Evolutionary conservation across 2,888 invertebrate genomes (phyloP).

Genomic region (Acleris laterana): DNA sequence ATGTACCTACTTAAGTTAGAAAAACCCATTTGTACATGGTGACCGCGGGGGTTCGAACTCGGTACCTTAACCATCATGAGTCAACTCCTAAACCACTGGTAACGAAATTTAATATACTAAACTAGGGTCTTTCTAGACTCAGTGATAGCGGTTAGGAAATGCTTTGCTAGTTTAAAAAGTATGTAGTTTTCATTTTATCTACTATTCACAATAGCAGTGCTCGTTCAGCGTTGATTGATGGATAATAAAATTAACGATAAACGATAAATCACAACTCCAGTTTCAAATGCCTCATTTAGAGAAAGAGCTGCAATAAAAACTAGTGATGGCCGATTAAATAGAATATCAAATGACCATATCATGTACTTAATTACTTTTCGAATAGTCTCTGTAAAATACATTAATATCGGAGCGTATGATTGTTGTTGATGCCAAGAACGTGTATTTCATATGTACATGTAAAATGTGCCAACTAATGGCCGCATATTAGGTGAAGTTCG

Average conservation of each 20-base stretch:
- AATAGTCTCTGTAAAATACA: not conserved
- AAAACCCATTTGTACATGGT: too few species aligned
- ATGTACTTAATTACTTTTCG: not conserved
- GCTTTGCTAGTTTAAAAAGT: too few species aligned
- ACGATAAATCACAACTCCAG: slow-evolving; percentile 58
- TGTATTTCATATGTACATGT: not conserved
- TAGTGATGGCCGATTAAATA: slow-evolving; percentile 14
- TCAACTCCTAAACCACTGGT: too few species aligned
- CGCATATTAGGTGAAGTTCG: slow-evolving; percentile 22
- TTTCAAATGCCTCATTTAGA: slow-evolving; percentile 17
- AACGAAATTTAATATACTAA: too few species aligned
- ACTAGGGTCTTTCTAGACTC: too few species aligned
- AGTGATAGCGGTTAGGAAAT: too few species aligned
- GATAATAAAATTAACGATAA: slow-evolving; percentile 66
- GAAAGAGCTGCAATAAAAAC: slow-evolving; percentile 16
- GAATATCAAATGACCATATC: slow-evolving; percentile 2
- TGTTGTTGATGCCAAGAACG: not conserved
- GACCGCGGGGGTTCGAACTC: too few species aligned
- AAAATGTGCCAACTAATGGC: too few species aligned
- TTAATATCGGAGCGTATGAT: too few species aligned
- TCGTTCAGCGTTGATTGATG: slow-evolving; percentile 68
- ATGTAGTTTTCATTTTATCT: slow-evolving; percentile 5
- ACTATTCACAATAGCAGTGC: slow-evolving; percentile 18
- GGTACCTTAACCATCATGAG: too few species aligned
- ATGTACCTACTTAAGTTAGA: too few species aligned